Percentiles rank a stretch among this genome's conserved stretches.
Evolutionary conservation across 2,888 invertebrate genomes (phyloP).

Genomic region (Rhyacophila evoluta): DNA sequence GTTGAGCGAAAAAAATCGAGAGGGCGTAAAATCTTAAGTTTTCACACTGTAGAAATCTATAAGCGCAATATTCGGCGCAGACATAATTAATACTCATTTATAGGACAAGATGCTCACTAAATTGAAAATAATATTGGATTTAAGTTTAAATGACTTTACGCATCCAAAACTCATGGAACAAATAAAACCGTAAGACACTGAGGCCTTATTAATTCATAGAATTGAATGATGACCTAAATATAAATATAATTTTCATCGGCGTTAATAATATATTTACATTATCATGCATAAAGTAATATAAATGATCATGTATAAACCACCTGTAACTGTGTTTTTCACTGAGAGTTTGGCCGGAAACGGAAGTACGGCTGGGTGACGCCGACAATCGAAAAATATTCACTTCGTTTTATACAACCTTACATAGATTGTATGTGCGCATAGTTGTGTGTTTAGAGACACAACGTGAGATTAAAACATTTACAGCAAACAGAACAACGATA

Average conservation of each 20-base stretch:
- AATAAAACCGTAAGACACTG: too few species aligned
- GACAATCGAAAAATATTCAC: constrained; percentile 10
- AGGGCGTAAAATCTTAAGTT: too few species aligned
- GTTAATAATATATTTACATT: background rate
- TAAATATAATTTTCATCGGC: background rate
- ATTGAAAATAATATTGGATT: too few species aligned
- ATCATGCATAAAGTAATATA: background rate
- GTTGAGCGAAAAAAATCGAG: too few species aligned
- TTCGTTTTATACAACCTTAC: constrained; percentile 14
- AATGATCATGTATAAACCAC: background rate
- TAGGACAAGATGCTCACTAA: too few species aligned
- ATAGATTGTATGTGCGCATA: background rate
- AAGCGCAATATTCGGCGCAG: too few species aligned
- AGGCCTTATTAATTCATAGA: background rate
- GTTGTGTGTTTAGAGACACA: background rate
- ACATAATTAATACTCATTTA: too few species aligned
- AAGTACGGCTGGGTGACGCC: background rate
- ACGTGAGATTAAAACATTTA: background rate
- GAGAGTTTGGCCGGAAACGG: background rate
- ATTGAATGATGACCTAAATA: background rate
- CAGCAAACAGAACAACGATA: background rate
- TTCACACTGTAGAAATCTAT: too few species aligned
- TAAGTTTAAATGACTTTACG: too few species aligned
- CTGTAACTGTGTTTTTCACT: constrained; percentile 1
- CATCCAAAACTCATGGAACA: too few species aligned